Conservation (phyloP, 2,888 invertebrate genomes). For the Oscheius myriophilus region DNA sequence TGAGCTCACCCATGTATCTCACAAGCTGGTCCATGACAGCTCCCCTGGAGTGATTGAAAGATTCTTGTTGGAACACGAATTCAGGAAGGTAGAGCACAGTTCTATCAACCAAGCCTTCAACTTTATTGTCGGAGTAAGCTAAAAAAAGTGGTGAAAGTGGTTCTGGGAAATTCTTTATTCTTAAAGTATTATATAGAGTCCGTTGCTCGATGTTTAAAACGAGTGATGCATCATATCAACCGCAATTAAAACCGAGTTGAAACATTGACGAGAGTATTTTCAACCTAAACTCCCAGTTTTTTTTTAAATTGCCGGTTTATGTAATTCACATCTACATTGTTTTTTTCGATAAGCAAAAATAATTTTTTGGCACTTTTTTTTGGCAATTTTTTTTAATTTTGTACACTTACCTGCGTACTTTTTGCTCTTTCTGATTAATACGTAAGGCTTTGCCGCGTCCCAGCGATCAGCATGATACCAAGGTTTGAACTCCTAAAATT, state of each 20-base stretch:
- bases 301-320: no score
- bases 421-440: slow-evolving; percentile 64
- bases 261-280: no score
- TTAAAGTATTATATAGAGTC: no score
- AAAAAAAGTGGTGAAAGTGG: slow-evolving; percentile 15
- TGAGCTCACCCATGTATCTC: slow-evolving; percentile 59
- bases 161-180: not conserved
- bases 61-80: slow-evolving; percentile 49
- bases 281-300: no score
- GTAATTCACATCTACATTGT: no score
- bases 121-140: slow-evolving; percentile 67
- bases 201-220: no score
- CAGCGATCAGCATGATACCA: slow-evolving; percentile 69
- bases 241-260: no score
- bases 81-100: slow-evolving; percentile 66
- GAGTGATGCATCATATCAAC: no score
- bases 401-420: slow-evolving; percentile 59
- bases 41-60: slow-evolving; percentile 56
- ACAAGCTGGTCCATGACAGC: slow-evolving; percentile 68
- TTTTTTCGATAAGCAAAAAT: no score
- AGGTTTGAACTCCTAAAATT: slow-evolving; percentile 61
- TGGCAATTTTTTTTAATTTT: not conserved
- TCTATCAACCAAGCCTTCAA: slow-evolving; percentile 61
- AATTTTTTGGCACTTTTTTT: no score
- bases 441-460: slow-evolving; percentile 64